phyloP scores from a whole-genome alignment of 2,113 vertebrate species.

The Tricholaema leucomelas region DNA sequence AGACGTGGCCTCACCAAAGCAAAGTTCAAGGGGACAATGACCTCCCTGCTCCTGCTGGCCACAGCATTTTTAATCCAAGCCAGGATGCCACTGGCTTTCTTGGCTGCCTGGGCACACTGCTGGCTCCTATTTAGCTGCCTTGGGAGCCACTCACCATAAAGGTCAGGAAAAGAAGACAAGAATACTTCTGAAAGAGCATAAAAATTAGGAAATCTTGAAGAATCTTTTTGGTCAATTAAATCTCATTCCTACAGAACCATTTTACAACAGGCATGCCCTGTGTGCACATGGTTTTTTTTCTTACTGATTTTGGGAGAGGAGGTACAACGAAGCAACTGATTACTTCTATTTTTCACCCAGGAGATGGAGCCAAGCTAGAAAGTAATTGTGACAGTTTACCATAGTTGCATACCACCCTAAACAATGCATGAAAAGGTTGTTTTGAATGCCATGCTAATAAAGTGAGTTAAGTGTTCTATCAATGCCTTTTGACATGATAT shows the following conservation, averaged over 20 bases:
- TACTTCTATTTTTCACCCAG: neutral
- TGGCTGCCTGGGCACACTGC: too few species aligned
- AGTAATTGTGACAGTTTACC: neutral
- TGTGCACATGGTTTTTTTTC: neutral
- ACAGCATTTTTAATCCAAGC: too few species aligned
- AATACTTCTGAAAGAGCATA: neutral
- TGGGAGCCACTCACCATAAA: neutral
- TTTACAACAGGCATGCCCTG: neutral
- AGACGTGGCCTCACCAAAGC: too few species aligned
- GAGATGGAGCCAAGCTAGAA: neutral
- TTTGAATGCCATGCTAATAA: neutral
- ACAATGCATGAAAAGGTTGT: neutral
- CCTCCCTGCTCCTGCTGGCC: too few species aligned
- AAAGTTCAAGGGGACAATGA: too few species aligned
- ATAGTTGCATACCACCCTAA: neutral
- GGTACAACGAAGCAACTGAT: neutral
- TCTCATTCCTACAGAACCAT: neutral
- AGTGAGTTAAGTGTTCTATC: neutral
- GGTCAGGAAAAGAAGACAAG: neutral
- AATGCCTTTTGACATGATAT: neutral
- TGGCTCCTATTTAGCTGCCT: too few species aligned
- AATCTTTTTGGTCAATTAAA: neutral
- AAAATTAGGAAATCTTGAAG: neutral
- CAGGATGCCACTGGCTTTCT: too few species aligned
- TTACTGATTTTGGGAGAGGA: fast-evolving